Percentiles rank a stretch among this genome's conserved stretches.
phyloP scores from a whole-genome alignment of 2,797 vertebrate species.

The Staurois parvus region DNA sequence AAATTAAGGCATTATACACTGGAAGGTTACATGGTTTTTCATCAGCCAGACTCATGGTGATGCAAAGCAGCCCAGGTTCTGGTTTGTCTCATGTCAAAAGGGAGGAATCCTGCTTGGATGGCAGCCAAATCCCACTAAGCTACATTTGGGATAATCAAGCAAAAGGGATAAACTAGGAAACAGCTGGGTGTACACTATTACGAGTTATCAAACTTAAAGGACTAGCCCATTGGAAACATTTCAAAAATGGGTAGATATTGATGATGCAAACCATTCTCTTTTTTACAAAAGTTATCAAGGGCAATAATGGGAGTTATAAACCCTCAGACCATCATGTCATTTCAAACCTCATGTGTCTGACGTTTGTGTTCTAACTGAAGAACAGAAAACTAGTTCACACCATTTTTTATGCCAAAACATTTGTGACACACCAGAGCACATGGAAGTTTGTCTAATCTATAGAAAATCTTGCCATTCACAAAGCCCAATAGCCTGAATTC shows the following conservation, averaged over 20 bases:
- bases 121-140: conserved; percentile 23
- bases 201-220: neutral
- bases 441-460: too few species aligned
- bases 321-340: neutral
- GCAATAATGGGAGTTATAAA: neutral
- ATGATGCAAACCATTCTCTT: neutral
- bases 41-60: conserved; percentile 16
- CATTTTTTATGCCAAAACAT: too few species aligned
- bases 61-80: conserved; percentile 33
- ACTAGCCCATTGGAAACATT: neutral
- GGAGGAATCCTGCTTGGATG: conserved; percentile 29
- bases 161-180: neutral
- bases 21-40: conserved; percentile 13
- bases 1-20: conserved; percentile 17
- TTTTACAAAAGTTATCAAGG: neutral
- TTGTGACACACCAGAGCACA: too few species aligned
- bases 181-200: neutral
- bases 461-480: too few species aligned
- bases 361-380: too few species aligned
- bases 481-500: too few species aligned
- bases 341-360: neutral
- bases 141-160: neutral
- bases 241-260: neutral
- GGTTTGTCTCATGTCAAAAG: conserved; percentile 26
- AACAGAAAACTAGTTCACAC: too few species aligned